A percentile compares a stretch with the other conserved stretches of the same genome.
These are phyloP conservation scores for Sebastolobus alascanus DNA, from an alignment of 2,797 vertebrate genomes.

Conservation along the genomic window DNA sequence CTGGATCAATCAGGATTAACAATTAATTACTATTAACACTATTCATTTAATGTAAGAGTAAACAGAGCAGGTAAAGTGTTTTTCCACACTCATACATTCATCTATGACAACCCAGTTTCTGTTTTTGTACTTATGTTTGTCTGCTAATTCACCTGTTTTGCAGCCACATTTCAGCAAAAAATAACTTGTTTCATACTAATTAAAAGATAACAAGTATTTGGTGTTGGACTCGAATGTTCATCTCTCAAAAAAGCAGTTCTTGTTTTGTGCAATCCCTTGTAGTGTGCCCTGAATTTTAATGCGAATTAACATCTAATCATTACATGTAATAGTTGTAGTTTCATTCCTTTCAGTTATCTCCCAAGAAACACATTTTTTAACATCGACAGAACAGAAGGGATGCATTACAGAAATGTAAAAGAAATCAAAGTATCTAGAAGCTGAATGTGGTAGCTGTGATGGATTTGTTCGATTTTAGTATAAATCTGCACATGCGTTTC, in stretches of 20 bases:
- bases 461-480: slow-evolving; percentile 30
- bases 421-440: slow-evolving; percentile 19
- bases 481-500: slow-evolving; percentile 51
- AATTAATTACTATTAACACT: neutral
- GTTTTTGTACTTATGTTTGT: neutral
- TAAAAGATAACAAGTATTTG: neutral
- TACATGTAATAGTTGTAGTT: slow-evolving; percentile 18
- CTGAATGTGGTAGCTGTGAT: slow-evolving; percentile 6
- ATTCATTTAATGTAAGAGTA: neutral
- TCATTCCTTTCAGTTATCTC: slow-evolving; percentile 21
- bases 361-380: slow-evolving; percentile 4
- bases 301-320: slow-evolving; percentile 9
- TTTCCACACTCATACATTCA: slow-evolving; percentile 23
- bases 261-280: slow-evolving; percentile 20
- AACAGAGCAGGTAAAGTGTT: neutral
- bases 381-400: slow-evolving; percentile 18
- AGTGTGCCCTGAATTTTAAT: slow-evolving; percentile 43
- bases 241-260: neutral
- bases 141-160: neutral
- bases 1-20: neutral
- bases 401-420: neutral
- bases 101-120: slow-evolving; percentile 3
- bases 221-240: neutral
- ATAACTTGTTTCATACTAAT: neutral
- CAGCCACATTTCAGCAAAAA: neutral